Base-by-base conservation (phyloP, 2,113 vertebrate species). In the Synodontis membranacea region DNA sequence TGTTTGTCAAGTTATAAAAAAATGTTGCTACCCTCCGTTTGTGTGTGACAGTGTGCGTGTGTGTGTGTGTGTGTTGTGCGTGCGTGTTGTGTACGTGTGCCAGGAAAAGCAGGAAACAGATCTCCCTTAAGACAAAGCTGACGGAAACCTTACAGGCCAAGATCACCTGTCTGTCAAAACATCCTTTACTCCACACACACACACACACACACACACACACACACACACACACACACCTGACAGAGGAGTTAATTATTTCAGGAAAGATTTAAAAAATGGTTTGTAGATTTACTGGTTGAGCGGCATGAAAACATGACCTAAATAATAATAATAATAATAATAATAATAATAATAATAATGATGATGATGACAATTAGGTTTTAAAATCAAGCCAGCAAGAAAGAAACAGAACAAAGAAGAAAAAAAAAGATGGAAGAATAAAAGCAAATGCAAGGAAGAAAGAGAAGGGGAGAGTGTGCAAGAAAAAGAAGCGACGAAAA, bases 121-220 rank as follows among this genome's bases (percentile, higher is more conserved):
- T 86, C 85, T 88, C 88, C 87, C 87, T 78, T 83, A 88, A 90
- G 85, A 90, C 84, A 86, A 88, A 84, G 85, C 87, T 91, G 86
- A 88, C 70, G 54, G 86, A 91, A 92, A 91, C 39, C 89, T 91
- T 92, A 88, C 86, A 74, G 85, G 90, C 88, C 89, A 74, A 82
- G 86, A 89, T 93, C 91, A 92, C 91, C 92, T 93, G 91, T 86
- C 87, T 91, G 87, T 88, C 75, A 84, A 93, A 93, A 91, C 91
- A 92, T 93, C 91, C 89, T 90, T 78, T 48, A 4, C 25, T 54
- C 1, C 9, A 12, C 46, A 8, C 52, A 50, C 78, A 44, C 54
- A 78, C 72, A 21, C 83, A 86, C 82, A 75, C 86, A 86, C 86
- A 58, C 42, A 83, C 84, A 78, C 86, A 91, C 84, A 70, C 81